Percentiles rank a stretch among this genome's conserved stretches.
phyloP scores from a whole-genome alignment of 1,140 invertebrate species.

The Sminthurides bifidus region DNA sequence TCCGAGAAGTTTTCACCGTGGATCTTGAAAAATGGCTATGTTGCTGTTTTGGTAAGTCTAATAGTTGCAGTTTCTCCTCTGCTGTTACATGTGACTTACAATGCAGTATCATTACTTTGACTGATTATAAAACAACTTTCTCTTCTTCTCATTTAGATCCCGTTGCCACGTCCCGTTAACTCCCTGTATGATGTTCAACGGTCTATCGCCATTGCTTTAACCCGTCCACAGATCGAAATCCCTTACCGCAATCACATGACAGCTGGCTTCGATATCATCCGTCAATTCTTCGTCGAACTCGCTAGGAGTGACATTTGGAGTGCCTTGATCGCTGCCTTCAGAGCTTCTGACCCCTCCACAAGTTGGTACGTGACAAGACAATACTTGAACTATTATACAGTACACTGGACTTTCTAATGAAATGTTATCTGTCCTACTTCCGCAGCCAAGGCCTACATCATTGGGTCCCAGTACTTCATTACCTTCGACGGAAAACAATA shows the following conservation, averaged over 20 bases:
- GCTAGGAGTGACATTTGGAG: background rate
- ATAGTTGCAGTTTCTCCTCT: background rate
- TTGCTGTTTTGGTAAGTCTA: constrained; percentile 17
- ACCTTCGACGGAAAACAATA: constrained; percentile 55
- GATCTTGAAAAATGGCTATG: constrained; percentile 15
- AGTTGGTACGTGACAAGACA: background rate
- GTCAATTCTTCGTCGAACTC: background rate
- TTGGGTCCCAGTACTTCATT: constrained; percentile 21
- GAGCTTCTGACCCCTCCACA: background rate
- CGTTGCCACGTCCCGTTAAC: constrained; percentile 19
- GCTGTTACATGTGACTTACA: background rate
- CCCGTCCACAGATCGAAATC: background rate
- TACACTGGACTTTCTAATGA: background rate
- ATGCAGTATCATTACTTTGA: background rate
- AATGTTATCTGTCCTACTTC: no score
- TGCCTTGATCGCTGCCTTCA: background rate
- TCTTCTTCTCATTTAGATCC: constrained; percentile 13
- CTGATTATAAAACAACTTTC: background rate
- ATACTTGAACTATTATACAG: background rate
- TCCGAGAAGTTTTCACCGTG: constrained; percentile 18
- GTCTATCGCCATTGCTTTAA: background rate
- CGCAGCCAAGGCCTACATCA: constrained; percentile 5
- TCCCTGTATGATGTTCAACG: constrained; percentile 13
- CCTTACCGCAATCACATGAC: background rate
- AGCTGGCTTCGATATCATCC: background rate